Evolutionary conservation across 2,113 vertebrate genomes (phyloP).

Genomic region (Oceanites oceanicus): DNA sequence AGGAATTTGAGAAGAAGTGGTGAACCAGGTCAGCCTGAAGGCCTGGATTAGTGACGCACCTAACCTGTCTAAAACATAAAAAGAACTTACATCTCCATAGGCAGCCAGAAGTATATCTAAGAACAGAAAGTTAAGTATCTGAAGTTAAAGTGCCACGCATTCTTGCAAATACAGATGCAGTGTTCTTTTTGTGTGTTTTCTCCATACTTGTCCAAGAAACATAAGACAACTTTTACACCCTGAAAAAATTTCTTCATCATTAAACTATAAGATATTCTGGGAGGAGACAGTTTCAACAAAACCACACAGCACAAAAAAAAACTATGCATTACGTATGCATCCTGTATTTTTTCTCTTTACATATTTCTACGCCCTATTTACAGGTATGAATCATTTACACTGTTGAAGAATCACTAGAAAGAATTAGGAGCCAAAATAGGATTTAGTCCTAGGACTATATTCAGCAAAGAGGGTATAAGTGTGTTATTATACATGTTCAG

Average conservation of each 20-base stretch:
- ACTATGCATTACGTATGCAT: background rate
- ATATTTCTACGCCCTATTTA: background rate
- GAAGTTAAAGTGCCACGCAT: background rate
- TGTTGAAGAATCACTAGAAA: background rate
- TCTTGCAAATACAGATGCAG: background rate
- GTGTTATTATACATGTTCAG: background rate
- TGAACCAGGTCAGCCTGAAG: background rate
- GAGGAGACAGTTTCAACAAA: background rate
- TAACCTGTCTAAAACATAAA: background rate
- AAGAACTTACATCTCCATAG: background rate
- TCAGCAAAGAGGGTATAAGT: background rate
- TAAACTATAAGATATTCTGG: background rate
- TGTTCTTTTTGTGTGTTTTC: background rate
- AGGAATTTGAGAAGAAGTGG: background rate
- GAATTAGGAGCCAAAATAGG: background rate
- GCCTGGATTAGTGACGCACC: background rate
- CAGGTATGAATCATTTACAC: background rate
- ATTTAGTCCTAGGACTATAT: background rate
- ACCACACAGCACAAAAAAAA: background rate
- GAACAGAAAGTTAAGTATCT: background rate
- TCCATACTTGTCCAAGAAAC: background rate
- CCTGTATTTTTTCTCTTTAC: background rate
- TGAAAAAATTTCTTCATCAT: background rate
- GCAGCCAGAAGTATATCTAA: background rate
- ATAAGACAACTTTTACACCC: background rate